Percentiles rank a stretch among this genome's conserved stretches.
phyloP scores from a whole-genome alignment of 2,888 invertebrate genomes.

The Gerris lacustris region DNA sequence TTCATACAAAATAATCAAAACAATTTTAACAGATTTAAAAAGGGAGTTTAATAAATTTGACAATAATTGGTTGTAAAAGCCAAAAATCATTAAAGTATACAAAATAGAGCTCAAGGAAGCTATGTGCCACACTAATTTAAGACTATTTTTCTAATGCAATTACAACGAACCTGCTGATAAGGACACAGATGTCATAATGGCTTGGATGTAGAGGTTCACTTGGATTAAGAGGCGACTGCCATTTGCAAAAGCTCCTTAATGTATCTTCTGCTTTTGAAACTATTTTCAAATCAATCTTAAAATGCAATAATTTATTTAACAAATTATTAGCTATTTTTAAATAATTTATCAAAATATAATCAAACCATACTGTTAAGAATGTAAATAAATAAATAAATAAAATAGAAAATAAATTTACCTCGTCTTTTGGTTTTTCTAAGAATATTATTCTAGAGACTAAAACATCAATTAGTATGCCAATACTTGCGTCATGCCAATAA shows the following conservation, averaged over 20 bases:
- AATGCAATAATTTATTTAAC: background rate
- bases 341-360: too few species aligned
- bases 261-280: conserved; percentile 6
- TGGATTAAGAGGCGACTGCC: conserved; percentile 4
- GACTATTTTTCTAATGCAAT: too few species aligned
- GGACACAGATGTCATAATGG: background rate
- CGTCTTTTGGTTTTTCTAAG: conserved; percentile 45
- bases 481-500: conserved; percentile 52
- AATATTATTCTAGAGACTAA: conserved; percentile 76
- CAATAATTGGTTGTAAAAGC: too few species aligned
- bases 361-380: too few species aligned
- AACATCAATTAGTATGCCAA: conserved; percentile 81
- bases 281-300: conserved; percentile 3
- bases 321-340: background rate
- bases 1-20: too few species aligned
- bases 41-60: too few species aligned
- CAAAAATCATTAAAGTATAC: too few species aligned
- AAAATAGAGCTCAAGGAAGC: too few species aligned
- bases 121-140: too few species aligned
- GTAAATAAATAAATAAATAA: too few species aligned
- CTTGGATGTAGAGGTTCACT: background rate
- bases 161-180: background rate
- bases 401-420: conserved; percentile 10
- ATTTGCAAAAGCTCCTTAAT: background rate
- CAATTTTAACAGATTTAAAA: too few species aligned